Evolutionary conservation across 2,113 vertebrate species (phyloP).

Genomic region (Nibea coibor): DNA sequence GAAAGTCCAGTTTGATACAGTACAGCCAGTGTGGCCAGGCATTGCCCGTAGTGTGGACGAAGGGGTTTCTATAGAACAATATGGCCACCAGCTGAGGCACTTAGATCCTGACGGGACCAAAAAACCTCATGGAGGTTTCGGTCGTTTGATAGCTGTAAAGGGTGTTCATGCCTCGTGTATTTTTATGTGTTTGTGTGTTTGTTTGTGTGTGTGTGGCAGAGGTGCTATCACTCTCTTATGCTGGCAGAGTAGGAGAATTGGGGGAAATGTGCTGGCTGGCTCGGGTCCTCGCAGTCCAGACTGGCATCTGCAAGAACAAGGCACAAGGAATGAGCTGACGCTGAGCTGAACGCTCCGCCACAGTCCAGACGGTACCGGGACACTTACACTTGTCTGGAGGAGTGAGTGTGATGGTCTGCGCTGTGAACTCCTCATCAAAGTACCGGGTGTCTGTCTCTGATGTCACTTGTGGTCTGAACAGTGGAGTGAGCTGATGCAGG

Average conservation of each 20-base stretch:
- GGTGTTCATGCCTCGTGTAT: slow-evolving; percentile 35
- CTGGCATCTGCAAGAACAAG: slow-evolving; percentile 82
- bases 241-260: slow-evolving; percentile 92
- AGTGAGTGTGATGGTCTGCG: slow-evolving; percentile 91
- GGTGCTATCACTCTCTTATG: slow-evolving; percentile 85
- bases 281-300: slow-evolving; percentile 84
- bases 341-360: not conserved
- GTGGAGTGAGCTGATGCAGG: slow-evolving; percentile 83
- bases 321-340: not conserved
- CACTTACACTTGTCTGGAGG: slow-evolving; percentile 91
- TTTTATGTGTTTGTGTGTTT: slow-evolving; percentile 41
- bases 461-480: slow-evolving; percentile 92
- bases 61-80: slow-evolving; percentile 30
- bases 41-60: slow-evolving; percentile 54
- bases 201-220: slow-evolving; percentile 24
- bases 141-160: slow-evolving; percentile 25
- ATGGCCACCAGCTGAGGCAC: slow-evolving; percentile 60
- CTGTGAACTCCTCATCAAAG: slow-evolving; percentile 92
- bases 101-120: slow-evolving; percentile 41
- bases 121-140: slow-evolving; percentile 40
- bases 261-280: slow-evolving; percentile 89
- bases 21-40: slow-evolving; percentile 47
- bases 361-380: not conserved
- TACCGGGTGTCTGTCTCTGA: slow-evolving; percentile 91
- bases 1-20: slow-evolving; percentile 63